A percentile compares a stretch with the other conserved stretches of the same genome.
Evolutionary conservation across 2,113 vertebrate genomes (phyloP).

Genomic region (Xerus inauris): DNA sequence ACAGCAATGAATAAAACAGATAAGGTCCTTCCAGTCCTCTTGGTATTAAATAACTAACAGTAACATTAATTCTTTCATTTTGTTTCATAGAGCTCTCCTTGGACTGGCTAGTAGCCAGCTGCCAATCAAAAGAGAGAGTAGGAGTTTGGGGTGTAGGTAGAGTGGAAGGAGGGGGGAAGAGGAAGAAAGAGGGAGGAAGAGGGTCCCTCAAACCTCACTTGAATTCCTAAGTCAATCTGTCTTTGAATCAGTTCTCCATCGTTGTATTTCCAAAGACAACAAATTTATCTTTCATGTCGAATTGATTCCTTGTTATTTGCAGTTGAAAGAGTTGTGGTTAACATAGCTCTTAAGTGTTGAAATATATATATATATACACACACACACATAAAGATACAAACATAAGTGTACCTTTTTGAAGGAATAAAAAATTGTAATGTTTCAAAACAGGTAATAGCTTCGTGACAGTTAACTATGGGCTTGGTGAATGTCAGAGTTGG

Average conservation of each 20-base stretch:
- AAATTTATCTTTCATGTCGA: not conserved
- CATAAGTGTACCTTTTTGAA: not conserved
- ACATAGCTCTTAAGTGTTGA: not conserved
- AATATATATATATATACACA: not conserved
- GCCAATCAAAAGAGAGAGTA: not conserved
- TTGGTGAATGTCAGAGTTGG: not conserved
- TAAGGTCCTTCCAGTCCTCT: not conserved
- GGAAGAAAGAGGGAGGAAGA: not conserved
- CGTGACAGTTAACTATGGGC: not conserved
- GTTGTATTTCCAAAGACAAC: not conserved
- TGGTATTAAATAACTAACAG: not conserved
- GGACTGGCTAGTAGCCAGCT: not conserved
- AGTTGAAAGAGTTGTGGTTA: not conserved
- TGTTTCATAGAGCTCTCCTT: not conserved
- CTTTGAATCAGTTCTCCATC: not conserved
- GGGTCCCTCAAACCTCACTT: not conserved
- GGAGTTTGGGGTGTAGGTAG: not conserved
- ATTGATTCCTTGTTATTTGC: not conserved
- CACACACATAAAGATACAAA: too few species aligned
- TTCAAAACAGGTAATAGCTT: not conserved
- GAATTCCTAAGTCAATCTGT: not conserved
- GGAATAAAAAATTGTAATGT: not conserved
- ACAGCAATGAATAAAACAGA: not conserved
- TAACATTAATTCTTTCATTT: not conserved
- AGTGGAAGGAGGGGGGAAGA: rapidly evolving